Percentiles rank a stretch among this genome's conserved stretches.
phyloP scores from a whole-genome alignment of 2,113 vertebrate species.

The Galeopterus variegatus region DNA sequence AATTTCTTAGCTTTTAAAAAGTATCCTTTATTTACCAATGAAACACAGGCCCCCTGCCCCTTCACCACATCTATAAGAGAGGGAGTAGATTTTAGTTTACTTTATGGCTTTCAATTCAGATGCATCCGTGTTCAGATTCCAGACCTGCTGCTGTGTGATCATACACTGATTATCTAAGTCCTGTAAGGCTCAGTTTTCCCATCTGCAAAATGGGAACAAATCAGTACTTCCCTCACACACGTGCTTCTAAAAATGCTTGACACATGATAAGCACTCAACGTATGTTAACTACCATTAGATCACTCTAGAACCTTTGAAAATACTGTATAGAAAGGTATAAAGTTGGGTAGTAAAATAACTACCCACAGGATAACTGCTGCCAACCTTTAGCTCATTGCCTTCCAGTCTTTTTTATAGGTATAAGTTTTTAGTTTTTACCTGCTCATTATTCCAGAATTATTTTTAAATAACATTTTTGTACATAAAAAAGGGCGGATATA shows the following conservation, averaged over 20 bases:
- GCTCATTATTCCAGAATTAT: neutral
- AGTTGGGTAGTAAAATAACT: neutral
- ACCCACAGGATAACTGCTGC: neutral
- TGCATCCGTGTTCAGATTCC: neutral
- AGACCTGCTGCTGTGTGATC: neutral
- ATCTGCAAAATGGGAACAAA: constrained; percentile 31
- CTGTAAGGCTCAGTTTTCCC: neutral
- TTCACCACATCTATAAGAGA: neutral
- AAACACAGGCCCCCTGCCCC: neutral
- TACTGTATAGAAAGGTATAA: neutral
- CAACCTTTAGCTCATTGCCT: neutral
- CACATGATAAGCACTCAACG: neutral
- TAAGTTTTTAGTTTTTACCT: neutral
- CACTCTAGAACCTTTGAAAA: neutral
- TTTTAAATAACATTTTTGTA: neutral
- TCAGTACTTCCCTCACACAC: neutral
- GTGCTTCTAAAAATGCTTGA: neutral
- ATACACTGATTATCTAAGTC: neutral
- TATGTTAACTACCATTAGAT: neutral
- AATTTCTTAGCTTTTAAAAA: neutral
- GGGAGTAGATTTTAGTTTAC: neutral
- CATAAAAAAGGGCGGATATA: neutral
- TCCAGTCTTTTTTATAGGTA: neutral
- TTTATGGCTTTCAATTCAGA: neutral
- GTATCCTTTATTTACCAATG: neutral